These are phyloP conservation scores for Megastigmus dorsalis DNA, from an alignment of 2,888 invertebrate genomes.

Conservation along the genomic window DNA sequence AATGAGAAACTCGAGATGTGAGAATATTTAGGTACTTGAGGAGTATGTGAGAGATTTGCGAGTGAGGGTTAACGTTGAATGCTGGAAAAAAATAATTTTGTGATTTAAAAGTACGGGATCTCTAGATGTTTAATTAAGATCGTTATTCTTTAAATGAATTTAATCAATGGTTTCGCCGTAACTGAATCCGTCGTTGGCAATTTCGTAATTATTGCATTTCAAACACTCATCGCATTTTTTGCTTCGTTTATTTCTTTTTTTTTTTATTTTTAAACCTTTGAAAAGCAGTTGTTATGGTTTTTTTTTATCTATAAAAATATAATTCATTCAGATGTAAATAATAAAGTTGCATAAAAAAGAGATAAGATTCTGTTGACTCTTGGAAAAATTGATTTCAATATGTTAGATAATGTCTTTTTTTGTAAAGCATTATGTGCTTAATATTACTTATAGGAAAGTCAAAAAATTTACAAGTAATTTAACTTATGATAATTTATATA, in stretches of 20 bases:
- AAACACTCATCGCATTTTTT: constrained; percentile 24
- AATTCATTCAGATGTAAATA: constrained; percentile 38
- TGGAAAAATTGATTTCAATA: constrained; percentile 20
- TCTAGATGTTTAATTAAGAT: constrained; percentile 28
- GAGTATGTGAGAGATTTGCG: constrained; percentile 36
- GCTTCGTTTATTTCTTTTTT: constrained; percentile 29
- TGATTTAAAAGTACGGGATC: constrained; percentile 42
- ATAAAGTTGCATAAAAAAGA: constrained; percentile 2
- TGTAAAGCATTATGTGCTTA: constrained; percentile 1
- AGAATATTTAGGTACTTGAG: constrained; percentile 33
- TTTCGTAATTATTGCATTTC: constrained; percentile 41
- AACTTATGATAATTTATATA: background rate
- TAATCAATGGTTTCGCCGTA: constrained; percentile 40
- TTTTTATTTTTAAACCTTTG: constrained; percentile 31
- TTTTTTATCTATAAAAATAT: constrained; percentile 5
- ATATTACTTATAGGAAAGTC: background rate
- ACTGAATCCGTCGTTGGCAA: constrained; percentile 25
- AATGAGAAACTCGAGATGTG: constrained; percentile 13
- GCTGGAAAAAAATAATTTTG: constrained; percentile 43
- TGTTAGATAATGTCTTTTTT: constrained; percentile 19
- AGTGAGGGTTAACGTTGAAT: constrained; percentile 40
- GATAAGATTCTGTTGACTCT: constrained; percentile 20
- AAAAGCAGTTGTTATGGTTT: constrained; percentile 2
- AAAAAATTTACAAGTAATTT: constrained; percentile 1
- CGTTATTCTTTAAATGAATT: constrained; percentile 31